Base-by-base conservation (phyloP, 2,888 invertebrate species). In the Drosophila fungiperda region DNA sequence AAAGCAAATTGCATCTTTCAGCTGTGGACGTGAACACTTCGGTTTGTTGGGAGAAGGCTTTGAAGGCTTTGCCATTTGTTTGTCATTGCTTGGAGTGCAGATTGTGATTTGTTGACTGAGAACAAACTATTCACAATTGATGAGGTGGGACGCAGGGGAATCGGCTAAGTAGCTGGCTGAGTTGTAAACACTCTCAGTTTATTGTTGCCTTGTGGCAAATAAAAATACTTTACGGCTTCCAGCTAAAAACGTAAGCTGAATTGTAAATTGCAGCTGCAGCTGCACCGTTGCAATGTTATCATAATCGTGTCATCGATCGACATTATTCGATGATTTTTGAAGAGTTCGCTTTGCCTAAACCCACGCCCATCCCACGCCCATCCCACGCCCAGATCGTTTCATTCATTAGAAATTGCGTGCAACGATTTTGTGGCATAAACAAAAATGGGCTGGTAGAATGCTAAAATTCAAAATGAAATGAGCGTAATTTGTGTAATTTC, bases 341-440 rank as follows among this genome's bases (percentile, higher is more conserved):
- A 59, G 67, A 73, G 48, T 42, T 57, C 15, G 62, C 59, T 29
- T 45, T 68, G 53, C 48, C 12, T 50, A 36, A 42, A 15, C 73
- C 36, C 55, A 55, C n/a, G 20, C 29, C 49, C 9, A 45, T 17
- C 35, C 66, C 45, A n/a, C 9, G 42, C 15, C 26, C 32, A 68
- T 38, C 53, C n/a, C 17, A 33, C 11, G 11, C 2, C 55, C 42
- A 49, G 29, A 54, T 23, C 23, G 23, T 58, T 76, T 68, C 83
- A 81, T 83, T 83, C 79, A 73, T 79, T 63, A 59, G 62, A 26
- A 66, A 61, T 70, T 58, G 45, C 40, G 54, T 70, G 66, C 55
- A 61, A 42, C 66, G 49, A 62, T 48, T 75, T 71, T 66, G 76
- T 83, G 68, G 75, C 66, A 72, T 82, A 83, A 83, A 84, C 73